Evolutionary conservation across 1,140 invertebrate species (phyloP), one percentile per base, ranked within the genome.

Genomic region (Papilio dardanus): DNA sequence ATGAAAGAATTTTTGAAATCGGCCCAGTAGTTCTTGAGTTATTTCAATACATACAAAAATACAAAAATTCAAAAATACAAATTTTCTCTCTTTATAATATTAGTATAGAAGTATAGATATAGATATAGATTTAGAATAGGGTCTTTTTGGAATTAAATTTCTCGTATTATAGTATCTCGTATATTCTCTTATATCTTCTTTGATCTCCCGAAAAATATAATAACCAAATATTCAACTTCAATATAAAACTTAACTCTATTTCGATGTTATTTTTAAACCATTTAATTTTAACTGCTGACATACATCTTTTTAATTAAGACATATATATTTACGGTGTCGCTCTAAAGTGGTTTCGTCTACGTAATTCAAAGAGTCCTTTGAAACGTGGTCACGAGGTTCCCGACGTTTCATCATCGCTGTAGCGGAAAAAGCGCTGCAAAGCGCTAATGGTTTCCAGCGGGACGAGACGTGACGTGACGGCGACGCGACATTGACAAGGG

Each of bases 121-220:
- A n/a, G n/a, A n/a, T n/a, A n/a, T n/a, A n/a, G n/a, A n/a, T n/a
- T n/a, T n/a, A n/a, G n/a, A n/a, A n/a, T n/a, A n/a, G 24, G 31
- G 12, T 7, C 35, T 50, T 66, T 74, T 73, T 37, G 40, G 54
- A 24, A 76, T 71, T 77, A 50, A 79, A 74, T 66, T 71, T 79
- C 68, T 73, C 74, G 65, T 74, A 69, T 37, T 3, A 5, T 10
- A 37, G 35, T 10, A 10, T 12, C 14, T 46, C n/a, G 42, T 12
- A 46, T 3, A 19, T 19, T 46, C 3, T 21, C 21, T 19, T 0
- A 50, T 10, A 21, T 50, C 12, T 1, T n/a, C 40, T 42, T 12
- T 42, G 3, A 42, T 42, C 37, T 50, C 7, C 7, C n/a, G 10
- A 50, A 50, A 50, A 8, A 50, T 10, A 5, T 12, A 21, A 5